phyloP scores from a whole-genome alignment of 2,888 invertebrate species.

The Cybosia mesomella region DNA sequence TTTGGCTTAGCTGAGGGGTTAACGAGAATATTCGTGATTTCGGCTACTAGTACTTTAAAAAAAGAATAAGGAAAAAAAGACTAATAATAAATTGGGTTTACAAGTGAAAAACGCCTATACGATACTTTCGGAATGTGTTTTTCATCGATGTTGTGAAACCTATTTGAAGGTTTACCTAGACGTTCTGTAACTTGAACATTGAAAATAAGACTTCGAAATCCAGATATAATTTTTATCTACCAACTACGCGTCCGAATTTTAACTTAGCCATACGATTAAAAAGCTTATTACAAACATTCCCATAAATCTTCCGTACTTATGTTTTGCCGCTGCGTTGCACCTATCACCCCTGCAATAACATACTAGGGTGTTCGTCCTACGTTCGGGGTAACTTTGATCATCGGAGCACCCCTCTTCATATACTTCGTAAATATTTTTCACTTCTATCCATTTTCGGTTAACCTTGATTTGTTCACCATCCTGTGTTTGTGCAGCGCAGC shows the following conservation, averaged over 20 bases:
- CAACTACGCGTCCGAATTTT: not conserved
- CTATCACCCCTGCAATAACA: conserved; percentile 92
- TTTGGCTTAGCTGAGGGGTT: too few relatives aligned
- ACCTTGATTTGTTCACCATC: conserved; percentile 86
- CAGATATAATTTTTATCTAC: not conserved
- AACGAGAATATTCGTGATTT: too few relatives aligned
- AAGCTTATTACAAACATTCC: conserved; percentile 9
- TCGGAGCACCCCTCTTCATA: conserved; percentile 90
- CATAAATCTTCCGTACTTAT: not conserved
- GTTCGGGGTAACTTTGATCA: conserved; percentile 85
- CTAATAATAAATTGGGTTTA: too few relatives aligned
- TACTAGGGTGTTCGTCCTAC: conserved; percentile 86
- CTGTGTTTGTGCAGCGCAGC: conserved; percentile 91
- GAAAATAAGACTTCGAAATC: not conserved
- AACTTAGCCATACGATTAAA: not conserved
- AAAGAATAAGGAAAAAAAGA: too few relatives aligned
- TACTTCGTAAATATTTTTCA: conserved; percentile 89
- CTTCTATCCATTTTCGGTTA: conserved; percentile 86
- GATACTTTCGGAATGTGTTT: too few relatives aligned
- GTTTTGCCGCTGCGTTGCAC: conserved; percentile 87
- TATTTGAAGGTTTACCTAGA: too few relatives aligned
- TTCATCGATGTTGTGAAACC: too few relatives aligned
- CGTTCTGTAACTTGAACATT: not conserved
- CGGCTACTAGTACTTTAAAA: too few relatives aligned
- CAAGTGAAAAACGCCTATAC: too few relatives aligned